Percentiles rank a stretch among this genome's conserved stretches.
These are phyloP conservation scores for Plemyria rubiginata DNA, from an alignment of 2,888 invertebrate species.

Conservation along the genomic window DNA sequence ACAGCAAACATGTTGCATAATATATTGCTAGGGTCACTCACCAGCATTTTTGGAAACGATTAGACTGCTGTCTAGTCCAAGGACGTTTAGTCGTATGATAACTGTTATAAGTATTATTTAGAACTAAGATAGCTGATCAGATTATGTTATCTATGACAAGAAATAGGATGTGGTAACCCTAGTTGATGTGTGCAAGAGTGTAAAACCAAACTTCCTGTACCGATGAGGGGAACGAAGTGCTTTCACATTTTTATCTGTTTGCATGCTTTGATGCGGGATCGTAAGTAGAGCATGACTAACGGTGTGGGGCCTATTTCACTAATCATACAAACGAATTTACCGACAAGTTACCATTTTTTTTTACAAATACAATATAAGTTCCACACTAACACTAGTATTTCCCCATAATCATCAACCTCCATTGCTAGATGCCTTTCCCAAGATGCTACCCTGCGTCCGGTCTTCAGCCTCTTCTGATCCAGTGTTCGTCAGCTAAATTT, in stretches of 20 bases:
- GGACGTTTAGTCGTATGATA: neutral
- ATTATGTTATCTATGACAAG: slow-evolving; percentile 1
- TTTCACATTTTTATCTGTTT: slow-evolving; percentile 58
- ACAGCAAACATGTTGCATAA: slow-evolving; percentile 56
- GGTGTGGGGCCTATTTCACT: slow-evolving; percentile 19
- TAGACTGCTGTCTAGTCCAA: neutral
- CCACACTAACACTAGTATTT: too few relatives aligned
- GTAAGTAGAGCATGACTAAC: slow-evolving; percentile 60
- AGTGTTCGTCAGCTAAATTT: too few relatives aligned
- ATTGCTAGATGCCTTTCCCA: too few relatives aligned
- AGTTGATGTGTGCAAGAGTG: slow-evolving; percentile 45
- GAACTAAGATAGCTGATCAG: neutral
- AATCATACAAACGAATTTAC: slow-evolving; percentile 4
- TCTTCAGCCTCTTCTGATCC: too few relatives aligned
- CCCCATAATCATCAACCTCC: too few relatives aligned
- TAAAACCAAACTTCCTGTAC: slow-evolving; percentile 61
- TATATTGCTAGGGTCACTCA: slow-evolving; percentile 11
- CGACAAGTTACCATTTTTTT: neutral
- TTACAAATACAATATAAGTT: too few relatives aligned
- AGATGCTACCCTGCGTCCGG: too few relatives aligned
- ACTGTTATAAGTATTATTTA: neutral
- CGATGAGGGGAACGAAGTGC: slow-evolving; percentile 56
- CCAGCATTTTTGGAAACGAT: neutral
- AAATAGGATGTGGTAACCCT: slow-evolving; percentile 10
- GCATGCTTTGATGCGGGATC: slow-evolving; percentile 48